Evolutionary conservation across 1,140 invertebrate species (phyloP).

Genomic region (Drusus annulatus): DNA sequence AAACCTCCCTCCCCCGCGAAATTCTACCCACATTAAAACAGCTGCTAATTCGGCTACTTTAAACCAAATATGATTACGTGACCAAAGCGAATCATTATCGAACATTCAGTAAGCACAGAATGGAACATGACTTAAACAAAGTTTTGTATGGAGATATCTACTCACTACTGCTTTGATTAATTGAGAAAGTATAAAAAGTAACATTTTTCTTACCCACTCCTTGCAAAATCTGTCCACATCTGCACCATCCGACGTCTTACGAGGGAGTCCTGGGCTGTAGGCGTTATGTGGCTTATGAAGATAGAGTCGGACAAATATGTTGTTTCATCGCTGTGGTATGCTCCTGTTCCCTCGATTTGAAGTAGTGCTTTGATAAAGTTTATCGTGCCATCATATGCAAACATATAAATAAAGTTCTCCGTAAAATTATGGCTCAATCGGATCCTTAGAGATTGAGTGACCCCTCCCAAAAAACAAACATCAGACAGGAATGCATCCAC

Average conservation of each 20-base stretch:
- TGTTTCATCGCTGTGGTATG: conserved; percentile 66
- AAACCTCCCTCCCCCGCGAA: too few species aligned
- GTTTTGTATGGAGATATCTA: too few species aligned
- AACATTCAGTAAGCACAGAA: too few species aligned
- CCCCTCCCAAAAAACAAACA: conserved; percentile 65
- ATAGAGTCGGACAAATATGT: conserved; percentile 63
- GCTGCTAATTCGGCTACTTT: too few species aligned
- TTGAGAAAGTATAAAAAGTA: neutral
- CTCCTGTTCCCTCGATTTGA: conserved; percentile 63
- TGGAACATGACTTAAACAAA: too few species aligned
- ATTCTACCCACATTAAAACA: too few species aligned
- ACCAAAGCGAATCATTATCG: too few species aligned
- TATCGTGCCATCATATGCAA: conserved; percentile 64
- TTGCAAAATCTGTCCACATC: conserved; percentile 72
- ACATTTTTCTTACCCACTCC: conserved; percentile 66
- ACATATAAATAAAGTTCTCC: conserved; percentile 64
- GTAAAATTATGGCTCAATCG: conserved; percentile 51
- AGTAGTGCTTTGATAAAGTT: conserved; percentile 65
- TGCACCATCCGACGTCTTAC: conserved; percentile 64
- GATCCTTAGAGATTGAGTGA: conserved; percentile 60
- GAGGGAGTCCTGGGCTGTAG: conserved; percentile 62
- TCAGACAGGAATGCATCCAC: conserved; percentile 65
- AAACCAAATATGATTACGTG: too few species aligned
- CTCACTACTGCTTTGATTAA: too few species aligned
- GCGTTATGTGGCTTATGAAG: conserved; percentile 53